Evolutionary conservation across 1,140 invertebrate genomes (phyloP).

Genomic region (Dendrolimus kikuchii): DNA sequence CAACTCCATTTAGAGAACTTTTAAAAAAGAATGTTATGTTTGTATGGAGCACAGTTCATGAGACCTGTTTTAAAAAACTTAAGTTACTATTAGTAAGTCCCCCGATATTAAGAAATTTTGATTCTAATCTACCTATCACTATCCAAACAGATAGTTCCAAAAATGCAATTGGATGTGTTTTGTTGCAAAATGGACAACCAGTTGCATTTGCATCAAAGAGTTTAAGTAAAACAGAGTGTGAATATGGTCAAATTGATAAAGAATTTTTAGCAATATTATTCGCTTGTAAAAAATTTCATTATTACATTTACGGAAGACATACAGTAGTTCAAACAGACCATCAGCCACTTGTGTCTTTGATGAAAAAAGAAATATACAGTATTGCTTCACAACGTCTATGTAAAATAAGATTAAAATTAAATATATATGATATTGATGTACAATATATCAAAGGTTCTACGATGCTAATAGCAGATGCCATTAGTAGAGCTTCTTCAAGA

Average conservation of each 20-base stretch:
- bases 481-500: neutral
- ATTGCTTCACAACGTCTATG: slow-evolving; percentile 2
- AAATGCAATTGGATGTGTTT: too few species aligned
- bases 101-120: too few species aligned
- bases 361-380: slow-evolving; percentile 3
- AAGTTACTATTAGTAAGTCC: too few species aligned
- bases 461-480: slow-evolving; percentile 5
- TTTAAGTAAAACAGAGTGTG: too few species aligned
- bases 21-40: neutral
- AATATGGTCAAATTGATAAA: too few species aligned
- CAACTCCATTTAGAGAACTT: slow-evolving; percentile 1
- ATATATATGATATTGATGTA: slow-evolving; percentile 6
- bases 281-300: slow-evolving; percentile 1
- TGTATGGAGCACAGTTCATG: neutral
- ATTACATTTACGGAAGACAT: slow-evolving; percentile 5
- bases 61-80: neutral
- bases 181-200: too few species aligned
- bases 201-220: too few species aligned
- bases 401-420: slow-evolving; percentile 7
- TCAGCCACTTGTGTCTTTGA: slow-evolving; percentile 4
- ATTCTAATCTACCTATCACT: too few species aligned
- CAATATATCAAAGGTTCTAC: slow-evolving; percentile 2
- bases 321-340: slow-evolving; percentile 4
- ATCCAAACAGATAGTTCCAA: too few species aligned
- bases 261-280: neutral